A percentile compares a stretch with the other conserved stretches of the same genome.
Evolutionary conservation across 2,113 vertebrate genomes (phyloP).

Genomic region (Perccottus glenii): DNA sequence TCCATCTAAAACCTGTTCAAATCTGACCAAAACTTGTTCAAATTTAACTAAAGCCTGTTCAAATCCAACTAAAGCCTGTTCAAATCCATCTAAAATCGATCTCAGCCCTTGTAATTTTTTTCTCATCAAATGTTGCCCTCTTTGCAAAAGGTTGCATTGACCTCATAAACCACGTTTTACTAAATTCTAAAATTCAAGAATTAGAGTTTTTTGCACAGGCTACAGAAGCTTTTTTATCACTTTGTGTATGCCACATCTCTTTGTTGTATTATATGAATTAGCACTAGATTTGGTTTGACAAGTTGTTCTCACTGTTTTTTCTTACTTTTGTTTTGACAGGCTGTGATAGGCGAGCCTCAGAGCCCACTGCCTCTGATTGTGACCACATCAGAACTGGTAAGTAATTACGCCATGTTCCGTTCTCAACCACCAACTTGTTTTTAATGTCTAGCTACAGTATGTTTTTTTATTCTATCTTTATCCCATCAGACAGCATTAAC

Average conservation of each 20-base stretch:
- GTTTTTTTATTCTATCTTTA: constrained; percentile 13
- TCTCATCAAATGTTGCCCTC: too few relatives aligned
- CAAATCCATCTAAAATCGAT: too few relatives aligned
- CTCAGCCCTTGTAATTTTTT: too few relatives aligned
- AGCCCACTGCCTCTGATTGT: constrained; percentile 38
- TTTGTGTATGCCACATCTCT: neutral
- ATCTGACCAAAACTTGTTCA: too few relatives aligned
- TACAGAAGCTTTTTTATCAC: too few relatives aligned
- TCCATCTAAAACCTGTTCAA: too few relatives aligned
- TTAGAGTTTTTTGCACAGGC: neutral
- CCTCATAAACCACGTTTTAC: too few relatives aligned
- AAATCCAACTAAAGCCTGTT: too few relatives aligned
- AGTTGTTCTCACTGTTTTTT: constrained; percentile 23
- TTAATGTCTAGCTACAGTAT: neutral
- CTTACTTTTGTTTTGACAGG: constrained; percentile 55
- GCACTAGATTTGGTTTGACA: constrained; percentile 25
- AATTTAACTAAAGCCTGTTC: too few relatives aligned
- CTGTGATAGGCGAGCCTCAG: constrained; percentile 10
- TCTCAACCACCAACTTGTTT: neutral
- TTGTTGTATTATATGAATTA: constrained; percentile 9
- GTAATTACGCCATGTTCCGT: constrained; percentile 15
- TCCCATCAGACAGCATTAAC: neutral
- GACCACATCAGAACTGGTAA: constrained; percentile 54
- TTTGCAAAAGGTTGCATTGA: too few relatives aligned
- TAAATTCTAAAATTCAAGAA: too few relatives aligned